phyloP scores from a whole-genome alignment of 2,888 invertebrate species.

The Desoria tigrina region DNA sequence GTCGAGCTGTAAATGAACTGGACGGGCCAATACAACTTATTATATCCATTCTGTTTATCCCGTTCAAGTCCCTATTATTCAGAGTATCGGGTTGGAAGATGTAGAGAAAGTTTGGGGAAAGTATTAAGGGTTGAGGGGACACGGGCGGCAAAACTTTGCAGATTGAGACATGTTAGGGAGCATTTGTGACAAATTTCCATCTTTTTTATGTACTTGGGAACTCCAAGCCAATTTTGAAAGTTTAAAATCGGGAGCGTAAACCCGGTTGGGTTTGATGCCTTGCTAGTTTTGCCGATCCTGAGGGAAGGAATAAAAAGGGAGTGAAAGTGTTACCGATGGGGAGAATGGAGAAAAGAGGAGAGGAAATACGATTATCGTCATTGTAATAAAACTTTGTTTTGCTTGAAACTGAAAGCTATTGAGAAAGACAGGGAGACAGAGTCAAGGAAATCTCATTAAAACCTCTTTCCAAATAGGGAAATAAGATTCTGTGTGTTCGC shows the following conservation, averaged over 20 bases:
- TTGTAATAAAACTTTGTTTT: slow-evolving; percentile 52
- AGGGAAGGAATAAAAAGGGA: slow-evolving; percentile 24
- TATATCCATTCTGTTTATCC: background rate
- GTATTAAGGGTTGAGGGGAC: background rate
- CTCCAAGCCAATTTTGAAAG: too few relatives aligned
- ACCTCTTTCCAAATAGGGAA: slow-evolving; percentile 39
- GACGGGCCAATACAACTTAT: slow-evolving; percentile 17
- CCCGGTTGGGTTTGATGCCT: slow-evolving; percentile 8
- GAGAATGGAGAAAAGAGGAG: slow-evolving; percentile 31
- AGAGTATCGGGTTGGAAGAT: background rate
- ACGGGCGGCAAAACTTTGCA: background rate
- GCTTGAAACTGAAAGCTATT: slow-evolving; percentile 29
- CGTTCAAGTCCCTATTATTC: background rate
- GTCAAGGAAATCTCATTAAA: slow-evolving; percentile 52
- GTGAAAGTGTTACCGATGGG: slow-evolving; percentile 19
- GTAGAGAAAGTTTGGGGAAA: slow-evolving; percentile 3
- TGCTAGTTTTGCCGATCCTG: background rate
- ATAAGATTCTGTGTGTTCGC: slow-evolving; percentile 37
- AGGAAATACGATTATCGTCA: slow-evolving; percentile 53
- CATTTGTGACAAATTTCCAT: too few relatives aligned
- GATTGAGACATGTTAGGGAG: background rate
- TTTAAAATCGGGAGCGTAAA: too few relatives aligned
- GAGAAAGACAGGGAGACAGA: slow-evolving; percentile 39
- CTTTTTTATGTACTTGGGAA: too few relatives aligned
- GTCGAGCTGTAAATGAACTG: slow-evolving; percentile 1